A percentile compares a stretch with the other conserved stretches of the same genome.
Evolutionary conservation across 2,797 vertebrate species (phyloP).

Genomic region (Sebastes cheni): DNA sequence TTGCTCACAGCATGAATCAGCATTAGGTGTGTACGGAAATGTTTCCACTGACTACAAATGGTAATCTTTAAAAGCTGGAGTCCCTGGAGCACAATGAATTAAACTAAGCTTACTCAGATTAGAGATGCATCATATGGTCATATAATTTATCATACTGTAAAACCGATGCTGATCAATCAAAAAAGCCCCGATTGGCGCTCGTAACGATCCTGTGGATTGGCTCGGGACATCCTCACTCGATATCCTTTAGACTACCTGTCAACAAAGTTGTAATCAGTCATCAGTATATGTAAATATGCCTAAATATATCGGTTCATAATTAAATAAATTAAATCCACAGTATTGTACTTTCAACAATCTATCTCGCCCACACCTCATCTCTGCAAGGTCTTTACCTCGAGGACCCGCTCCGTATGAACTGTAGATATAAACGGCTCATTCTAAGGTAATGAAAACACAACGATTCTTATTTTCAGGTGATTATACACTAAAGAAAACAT

Average conservation of each 20-base stretch:
- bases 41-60: background rate
- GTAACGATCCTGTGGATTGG: background rate
- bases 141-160: background rate
- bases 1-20: background rate
- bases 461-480: too few species aligned
- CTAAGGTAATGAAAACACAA: too few species aligned
- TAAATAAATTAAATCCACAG: background rate
- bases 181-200: background rate
- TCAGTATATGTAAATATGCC: background rate
- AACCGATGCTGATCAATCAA: background rate
- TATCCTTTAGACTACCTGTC: background rate
- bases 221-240: background rate
- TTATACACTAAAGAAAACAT: too few species aligned
- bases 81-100: background rate
- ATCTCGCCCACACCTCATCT: background rate
- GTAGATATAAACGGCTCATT: too few species aligned
- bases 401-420: too few species aligned
- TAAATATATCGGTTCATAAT: background rate
- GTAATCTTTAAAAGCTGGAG: background rate
- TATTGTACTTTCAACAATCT: background rate
- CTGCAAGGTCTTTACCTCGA: background rate
- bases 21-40: background rate
- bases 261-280: conserved; percentile 15
- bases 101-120: background rate
- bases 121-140: background rate